A percentile compares a stretch with the other conserved stretches of the same genome.
These are phyloP conservation scores for Carcina quercana DNA, from an alignment of 2,888 invertebrate species.

Conservation along the genomic window DNA sequence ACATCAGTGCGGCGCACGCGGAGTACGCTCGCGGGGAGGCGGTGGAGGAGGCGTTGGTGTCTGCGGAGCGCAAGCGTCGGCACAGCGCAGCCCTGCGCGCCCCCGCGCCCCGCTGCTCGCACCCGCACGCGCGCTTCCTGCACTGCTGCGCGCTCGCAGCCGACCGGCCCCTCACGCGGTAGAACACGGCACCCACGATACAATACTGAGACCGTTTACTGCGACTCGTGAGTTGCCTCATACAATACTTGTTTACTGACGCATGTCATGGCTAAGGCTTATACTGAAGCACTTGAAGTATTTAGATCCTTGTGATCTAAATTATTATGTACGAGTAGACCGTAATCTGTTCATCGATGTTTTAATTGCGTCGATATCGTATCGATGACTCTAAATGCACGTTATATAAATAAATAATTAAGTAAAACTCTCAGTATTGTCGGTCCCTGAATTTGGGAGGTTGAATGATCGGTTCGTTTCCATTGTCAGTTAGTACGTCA, in stretches of 20 bases:
- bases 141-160: constrained; percentile 53
- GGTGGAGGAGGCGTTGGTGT: constrained; percentile 22
- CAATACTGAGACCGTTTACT: background rate
- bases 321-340: too few relatives aligned
- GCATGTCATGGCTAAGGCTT: too few relatives aligned
- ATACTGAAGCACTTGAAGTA: too few relatives aligned
- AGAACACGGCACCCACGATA: constrained; percentile 20
- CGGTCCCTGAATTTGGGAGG: background rate
- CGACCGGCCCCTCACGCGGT: constrained; percentile 62
- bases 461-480: constrained; percentile 4
- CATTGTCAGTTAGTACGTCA: constrained; percentile 16
- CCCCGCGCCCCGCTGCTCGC: constrained; percentile 24
- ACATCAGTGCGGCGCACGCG: constrained; percentile 73
- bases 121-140: constrained; percentile 70
- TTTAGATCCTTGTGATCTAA: too few relatives aligned
- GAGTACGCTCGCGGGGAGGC: constrained; percentile 50
- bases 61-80: constrained; percentile 74
- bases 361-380: too few relatives aligned
- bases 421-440: constrained; percentile 6
- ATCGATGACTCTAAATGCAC: too few relatives aligned
- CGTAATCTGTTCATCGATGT: too few relatives aligned
- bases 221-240: background rate
- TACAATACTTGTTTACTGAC: too few relatives aligned
- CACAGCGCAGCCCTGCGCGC: constrained; percentile 61
- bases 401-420: too few relatives aligned